phyloP scores from a whole-genome alignment of 2,888 invertebrate species.

The Drosophila kokeensis region DNA sequence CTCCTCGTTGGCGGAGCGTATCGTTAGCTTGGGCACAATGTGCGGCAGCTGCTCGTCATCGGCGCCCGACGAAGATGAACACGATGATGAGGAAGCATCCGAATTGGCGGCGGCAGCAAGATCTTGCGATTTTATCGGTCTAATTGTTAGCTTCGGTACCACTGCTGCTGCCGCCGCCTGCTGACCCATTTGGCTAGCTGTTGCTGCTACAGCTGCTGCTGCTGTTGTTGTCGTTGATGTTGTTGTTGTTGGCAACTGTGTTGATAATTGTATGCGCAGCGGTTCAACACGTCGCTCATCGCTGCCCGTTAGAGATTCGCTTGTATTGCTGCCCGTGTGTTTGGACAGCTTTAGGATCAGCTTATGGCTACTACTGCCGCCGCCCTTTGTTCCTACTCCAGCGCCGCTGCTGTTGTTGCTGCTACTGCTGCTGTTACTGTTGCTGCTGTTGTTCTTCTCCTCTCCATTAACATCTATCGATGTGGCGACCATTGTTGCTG shows the following conservation, averaged over 20 bases:
- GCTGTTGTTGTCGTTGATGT: background rate
- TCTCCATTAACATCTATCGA: slow-evolving; percentile 42
- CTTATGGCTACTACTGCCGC: slow-evolving; percentile 58
- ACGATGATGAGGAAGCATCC: slow-evolving; percentile 76
- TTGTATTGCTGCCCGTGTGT: slow-evolving; percentile 40
- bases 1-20: slow-evolving; percentile 82
- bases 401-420: slow-evolving; percentile 17
- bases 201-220: slow-evolving; percentile 15
- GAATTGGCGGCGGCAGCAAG: slow-evolving; percentile 59
- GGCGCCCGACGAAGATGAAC: slow-evolving; percentile 79
- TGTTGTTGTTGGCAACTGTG: slow-evolving; percentile 36
- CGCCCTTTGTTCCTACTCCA: slow-evolving; percentile 4
- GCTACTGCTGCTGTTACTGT: slow-evolving; percentile 45
- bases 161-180: slow-evolving; percentile 11
- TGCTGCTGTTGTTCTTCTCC: slow-evolving; percentile 31
- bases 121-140: slow-evolving; percentile 73
- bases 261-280: slow-evolving; percentile 84
- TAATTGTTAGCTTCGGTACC: slow-evolving; percentile 82
- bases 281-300: slow-evolving; percentile 84
- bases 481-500: slow-evolving; percentile 38
- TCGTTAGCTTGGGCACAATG: slow-evolving; percentile 85
- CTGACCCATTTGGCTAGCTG: slow-evolving; percentile 14
- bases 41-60: slow-evolving; percentile 75
- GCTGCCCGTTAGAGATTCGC: slow-evolving; percentile 65
- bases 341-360: slow-evolving; percentile 69